These are phyloP conservation scores for Strigamia crassipes DNA, from an alignment of 2,888 invertebrate species.

Conservation along the genomic window DNA sequence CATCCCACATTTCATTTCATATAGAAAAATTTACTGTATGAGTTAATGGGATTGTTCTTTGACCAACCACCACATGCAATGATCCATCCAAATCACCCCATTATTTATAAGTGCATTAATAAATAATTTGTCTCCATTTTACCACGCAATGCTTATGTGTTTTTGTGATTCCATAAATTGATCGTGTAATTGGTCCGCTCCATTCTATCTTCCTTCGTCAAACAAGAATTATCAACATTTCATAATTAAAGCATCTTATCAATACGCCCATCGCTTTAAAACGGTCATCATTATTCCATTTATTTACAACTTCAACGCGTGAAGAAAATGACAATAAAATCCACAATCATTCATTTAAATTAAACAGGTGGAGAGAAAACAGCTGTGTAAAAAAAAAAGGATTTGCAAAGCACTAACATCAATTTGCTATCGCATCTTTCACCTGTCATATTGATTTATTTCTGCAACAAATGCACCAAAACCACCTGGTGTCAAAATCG, in stretches of 20 bases:
- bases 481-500: conserved; percentile 8
- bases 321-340: neutral
- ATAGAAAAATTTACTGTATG: neutral
- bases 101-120: neutral
- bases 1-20: too few species aligned
- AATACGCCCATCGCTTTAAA: neutral
- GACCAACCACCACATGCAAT: neutral
- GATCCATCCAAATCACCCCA: neutral
- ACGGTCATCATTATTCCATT: neutral
- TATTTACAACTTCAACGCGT: too few species aligned
- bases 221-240: neutral
- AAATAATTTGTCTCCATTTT: conserved; percentile 32
- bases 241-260: neutral
- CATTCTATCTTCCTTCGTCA: neutral
- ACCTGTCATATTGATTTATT: conserved; percentile 16
- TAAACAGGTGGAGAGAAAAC: neutral
- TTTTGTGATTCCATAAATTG: conserved; percentile 17
- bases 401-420: conserved; percentile 2
- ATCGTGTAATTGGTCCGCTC: neutral
- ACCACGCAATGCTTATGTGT: neutral
- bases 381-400: neutral
- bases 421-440: conserved; percentile 14
- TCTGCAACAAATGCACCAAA: neutral
- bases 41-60: neutral
- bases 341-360: neutral